Evolutionary conservation across 1,140 invertebrate species (phyloP).

Genomic region (Amphibalanus amphitrite): DNA sequence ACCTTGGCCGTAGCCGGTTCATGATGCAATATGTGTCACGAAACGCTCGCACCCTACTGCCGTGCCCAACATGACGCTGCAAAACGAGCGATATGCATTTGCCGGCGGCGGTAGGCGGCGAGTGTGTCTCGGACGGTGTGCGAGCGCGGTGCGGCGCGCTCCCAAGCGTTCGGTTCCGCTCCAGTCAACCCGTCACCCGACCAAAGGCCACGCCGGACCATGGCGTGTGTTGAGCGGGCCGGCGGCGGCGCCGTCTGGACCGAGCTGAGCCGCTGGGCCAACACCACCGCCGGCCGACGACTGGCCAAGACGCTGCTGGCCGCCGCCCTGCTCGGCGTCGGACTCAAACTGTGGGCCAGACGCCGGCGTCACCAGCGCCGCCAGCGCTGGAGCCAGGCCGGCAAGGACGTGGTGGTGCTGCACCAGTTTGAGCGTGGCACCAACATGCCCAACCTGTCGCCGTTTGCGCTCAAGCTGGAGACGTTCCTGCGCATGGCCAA

Average conservation of each 20-base stretch:
- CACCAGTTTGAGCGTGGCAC: conserved; percentile 16
- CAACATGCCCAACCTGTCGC: conserved; percentile 19
- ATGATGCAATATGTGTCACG: no score
- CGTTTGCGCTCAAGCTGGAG: conserved; percentile 22
- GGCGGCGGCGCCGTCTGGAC: conserved; percentile 9
- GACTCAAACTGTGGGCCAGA: neutral
- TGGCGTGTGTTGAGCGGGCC: neutral
- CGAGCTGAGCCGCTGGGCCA: conserved; percentile 15
- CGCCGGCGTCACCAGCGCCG: neutral
- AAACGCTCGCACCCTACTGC: no score
- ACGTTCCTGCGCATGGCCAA: conserved; percentile 23
- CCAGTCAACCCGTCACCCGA: no score
- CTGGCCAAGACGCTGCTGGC: neutral
- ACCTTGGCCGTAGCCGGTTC: no score
- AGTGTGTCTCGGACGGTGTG: no score
- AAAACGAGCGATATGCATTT: no score
- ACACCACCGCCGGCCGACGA: conserved; percentile 16
- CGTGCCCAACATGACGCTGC: no score
- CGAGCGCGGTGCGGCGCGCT: no score
- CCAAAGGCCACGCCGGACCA: no score
- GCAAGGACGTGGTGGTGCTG: conserved; percentile 17
- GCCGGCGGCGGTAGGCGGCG: no score
- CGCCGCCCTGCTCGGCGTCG: neutral
- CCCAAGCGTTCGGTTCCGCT: no score
- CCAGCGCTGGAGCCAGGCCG: conserved; percentile 12